Evolutionary conservation across 1,140 invertebrate genomes (phyloP).

Genomic region (Tetramorium parvispinum): DNA sequence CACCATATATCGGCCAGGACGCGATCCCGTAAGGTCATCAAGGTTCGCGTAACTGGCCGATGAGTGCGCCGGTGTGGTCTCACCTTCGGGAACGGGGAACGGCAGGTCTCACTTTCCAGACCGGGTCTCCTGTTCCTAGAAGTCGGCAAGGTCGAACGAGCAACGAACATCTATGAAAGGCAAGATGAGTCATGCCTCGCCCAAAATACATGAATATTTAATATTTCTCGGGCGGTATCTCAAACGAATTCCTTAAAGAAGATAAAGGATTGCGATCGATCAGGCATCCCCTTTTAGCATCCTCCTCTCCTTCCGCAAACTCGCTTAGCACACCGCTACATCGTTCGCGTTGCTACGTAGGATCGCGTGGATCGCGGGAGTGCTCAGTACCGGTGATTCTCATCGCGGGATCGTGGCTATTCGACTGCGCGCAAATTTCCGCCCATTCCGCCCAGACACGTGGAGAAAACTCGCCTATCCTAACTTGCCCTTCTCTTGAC

Average conservation of each 20-base stretch:
- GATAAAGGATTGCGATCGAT: neutral
- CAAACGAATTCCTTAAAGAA: neutral
- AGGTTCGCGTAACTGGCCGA: constrained; percentile 47
- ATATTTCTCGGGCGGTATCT: neutral
- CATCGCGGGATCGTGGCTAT: neutral
- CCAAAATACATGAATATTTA: neutral
- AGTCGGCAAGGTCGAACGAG: constrained; percentile 8
- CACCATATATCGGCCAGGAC: constrained; percentile 35
- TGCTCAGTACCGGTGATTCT: constrained; percentile 26
- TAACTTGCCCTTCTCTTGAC: neutral
- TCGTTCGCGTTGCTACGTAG: constrained; percentile 3
- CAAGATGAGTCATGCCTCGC: neutral
- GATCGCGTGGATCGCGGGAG: neutral
- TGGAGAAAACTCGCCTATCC: neutral
- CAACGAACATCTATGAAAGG: neutral
- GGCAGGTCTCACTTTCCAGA: constrained; percentile 24
- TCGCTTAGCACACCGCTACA: neutral
- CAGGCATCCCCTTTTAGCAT: neutral
- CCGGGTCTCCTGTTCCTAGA: constrained; percentile 16
- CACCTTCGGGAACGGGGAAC: constrained; percentile 19
- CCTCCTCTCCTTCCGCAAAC: neutral
- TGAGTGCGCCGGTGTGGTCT: constrained; percentile 46
- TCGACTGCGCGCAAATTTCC: neutral
- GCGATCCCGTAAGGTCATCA: constrained; percentile 55
- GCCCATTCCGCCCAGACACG: neutral